Conservation (phyloP, 2,888 invertebrate genomes). For the Limnephilus marmoratus region DNA sequence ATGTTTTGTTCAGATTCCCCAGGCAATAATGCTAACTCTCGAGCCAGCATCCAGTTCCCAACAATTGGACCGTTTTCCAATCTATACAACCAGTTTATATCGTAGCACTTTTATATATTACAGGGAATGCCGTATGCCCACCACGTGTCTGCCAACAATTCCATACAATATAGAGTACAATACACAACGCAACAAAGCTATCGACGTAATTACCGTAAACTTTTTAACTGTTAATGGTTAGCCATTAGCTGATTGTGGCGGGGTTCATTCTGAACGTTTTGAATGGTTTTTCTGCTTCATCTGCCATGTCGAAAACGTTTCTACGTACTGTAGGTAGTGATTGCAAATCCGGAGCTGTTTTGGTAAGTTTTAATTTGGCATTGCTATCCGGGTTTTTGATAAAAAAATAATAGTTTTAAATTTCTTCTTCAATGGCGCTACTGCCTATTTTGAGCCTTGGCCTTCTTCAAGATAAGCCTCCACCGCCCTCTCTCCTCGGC, state of each 20-base stretch:
- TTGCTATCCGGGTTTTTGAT: too few species aligned
- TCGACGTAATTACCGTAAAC: constrained; percentile 55
- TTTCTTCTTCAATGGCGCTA: too few species aligned
- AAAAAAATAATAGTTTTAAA: too few species aligned
- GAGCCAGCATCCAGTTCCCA: background rate
- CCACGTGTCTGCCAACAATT: constrained; percentile 32
- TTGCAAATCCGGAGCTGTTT: too few species aligned
- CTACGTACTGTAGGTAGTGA: background rate
- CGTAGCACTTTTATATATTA: background rate
- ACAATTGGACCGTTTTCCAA: background rate
- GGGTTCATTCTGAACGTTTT: constrained; percentile 49
- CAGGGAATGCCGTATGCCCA: background rate
- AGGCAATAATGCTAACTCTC: background rate
- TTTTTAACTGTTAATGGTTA: constrained; percentile 53
- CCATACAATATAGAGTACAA: constrained; percentile 7
- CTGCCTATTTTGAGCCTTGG: too few species aligned
- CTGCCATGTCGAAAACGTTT: constrained; percentile 26
- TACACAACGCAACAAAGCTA: constrained; percentile 44
- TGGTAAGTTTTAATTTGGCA: too few species aligned
- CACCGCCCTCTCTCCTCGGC: too few species aligned
- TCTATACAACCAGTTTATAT: background rate
- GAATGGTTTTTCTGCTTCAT: constrained; percentile 43
- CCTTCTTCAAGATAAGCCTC: too few species aligned
- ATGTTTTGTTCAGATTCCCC: background rate
- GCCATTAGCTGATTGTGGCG: constrained; percentile 51